These are phyloP conservation scores for Phocoena phocoena DNA, from an alignment of 2,113 vertebrate genomes.

Conservation along the genomic window DNA sequence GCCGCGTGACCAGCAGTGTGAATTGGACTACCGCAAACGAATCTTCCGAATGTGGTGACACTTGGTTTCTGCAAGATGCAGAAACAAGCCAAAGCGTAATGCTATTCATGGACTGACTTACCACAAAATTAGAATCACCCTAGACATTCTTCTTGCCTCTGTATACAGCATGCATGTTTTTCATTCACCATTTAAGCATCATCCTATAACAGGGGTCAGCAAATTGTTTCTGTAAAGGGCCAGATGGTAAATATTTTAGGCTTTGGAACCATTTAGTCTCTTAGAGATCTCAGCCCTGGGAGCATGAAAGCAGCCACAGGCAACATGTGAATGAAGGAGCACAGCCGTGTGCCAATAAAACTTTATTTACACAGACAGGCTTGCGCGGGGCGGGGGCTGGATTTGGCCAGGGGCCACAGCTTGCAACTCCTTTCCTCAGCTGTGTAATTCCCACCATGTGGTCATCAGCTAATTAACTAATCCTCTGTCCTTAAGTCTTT, in stretches of 20 bases:
- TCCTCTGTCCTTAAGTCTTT: neutral
- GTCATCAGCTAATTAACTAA: neutral
- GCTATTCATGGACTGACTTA: rapidly evolving
- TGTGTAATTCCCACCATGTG: rapidly evolving
- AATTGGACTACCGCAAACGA: neutral
- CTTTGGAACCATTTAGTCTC: rapidly evolving
- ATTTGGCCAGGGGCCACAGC: neutral
- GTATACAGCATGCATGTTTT: rapidly evolving
- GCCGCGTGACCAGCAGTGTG: neutral
- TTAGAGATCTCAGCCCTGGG: neutral
- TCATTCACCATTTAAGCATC: rapidly evolving
- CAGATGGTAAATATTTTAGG: too few relatives aligned
- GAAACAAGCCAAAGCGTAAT: neutral
- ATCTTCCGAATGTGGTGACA: neutral
- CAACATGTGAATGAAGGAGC: neutral
- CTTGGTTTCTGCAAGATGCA: neutral
- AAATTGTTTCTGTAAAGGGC: neutral
- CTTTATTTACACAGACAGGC: neutral
- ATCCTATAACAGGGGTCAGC: rapidly evolving
- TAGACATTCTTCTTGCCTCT: rapidly evolving
- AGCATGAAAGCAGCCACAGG: neutral
- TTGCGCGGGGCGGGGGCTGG: neutral
- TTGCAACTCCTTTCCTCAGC: neutral
- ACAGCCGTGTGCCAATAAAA: neutral
- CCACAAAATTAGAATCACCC: rapidly evolving